A percentile compares a stretch with the other conserved stretches of the same genome.
These are phyloP conservation scores for Thalpophila matura DNA, from an alignment of 2,888 invertebrate species.

Conservation along the genomic window DNA sequence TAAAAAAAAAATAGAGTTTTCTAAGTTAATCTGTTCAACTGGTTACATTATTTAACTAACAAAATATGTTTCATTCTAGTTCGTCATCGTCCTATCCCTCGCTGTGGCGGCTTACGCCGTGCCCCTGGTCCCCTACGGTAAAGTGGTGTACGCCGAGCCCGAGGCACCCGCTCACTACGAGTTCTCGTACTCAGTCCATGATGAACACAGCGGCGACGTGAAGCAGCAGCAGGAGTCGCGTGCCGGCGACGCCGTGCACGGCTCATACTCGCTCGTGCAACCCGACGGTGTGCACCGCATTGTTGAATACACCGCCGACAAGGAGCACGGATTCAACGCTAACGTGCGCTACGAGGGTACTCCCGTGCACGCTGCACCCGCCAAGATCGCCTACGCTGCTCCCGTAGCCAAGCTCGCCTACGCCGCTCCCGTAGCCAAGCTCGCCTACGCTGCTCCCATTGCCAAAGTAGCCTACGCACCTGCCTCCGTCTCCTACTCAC, in stretches of 20 bases:
- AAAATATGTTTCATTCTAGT: slow-evolving; percentile 58
- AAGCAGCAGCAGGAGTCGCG: slow-evolving; percentile 87
- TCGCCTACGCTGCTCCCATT: slow-evolving; percentile 70
- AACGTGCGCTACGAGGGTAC: slow-evolving; percentile 85
- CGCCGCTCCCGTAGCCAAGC: slow-evolving; percentile 66
- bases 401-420: slow-evolving; percentile 71
- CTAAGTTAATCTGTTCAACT: too few relatives aligned
- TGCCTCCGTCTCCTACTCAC: slow-evolving; percentile 78
- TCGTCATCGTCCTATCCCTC: slow-evolving; percentile 71
- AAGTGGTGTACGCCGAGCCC: slow-evolving; percentile 78
- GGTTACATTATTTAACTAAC: neutral
- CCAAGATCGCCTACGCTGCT: slow-evolving; percentile 68
- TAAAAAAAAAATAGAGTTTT: neutral
- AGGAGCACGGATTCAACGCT: slow-evolving; percentile 85
- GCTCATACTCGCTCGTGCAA: slow-evolving; percentile 87
- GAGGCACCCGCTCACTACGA: slow-evolving; percentile 85
- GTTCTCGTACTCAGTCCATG: slow-evolving; percentile 85
- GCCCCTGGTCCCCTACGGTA: slow-evolving; percentile 73
- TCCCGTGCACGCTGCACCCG: slow-evolving; percentile 70
- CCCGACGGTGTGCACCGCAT: slow-evolving; percentile 86
- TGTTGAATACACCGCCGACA: slow-evolving; percentile 86
- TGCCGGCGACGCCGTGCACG: slow-evolving; percentile 83
- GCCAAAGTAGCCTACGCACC: slow-evolving; percentile 80
- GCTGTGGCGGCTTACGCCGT: slow-evolving; percentile 74
- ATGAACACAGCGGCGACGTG: slow-evolving; percentile 83